Evolutionary conservation across 2,888 invertebrate species (phyloP), one percentile per base, ranked within the genome.

Genomic region (Luperina nickerlii): DNA sequence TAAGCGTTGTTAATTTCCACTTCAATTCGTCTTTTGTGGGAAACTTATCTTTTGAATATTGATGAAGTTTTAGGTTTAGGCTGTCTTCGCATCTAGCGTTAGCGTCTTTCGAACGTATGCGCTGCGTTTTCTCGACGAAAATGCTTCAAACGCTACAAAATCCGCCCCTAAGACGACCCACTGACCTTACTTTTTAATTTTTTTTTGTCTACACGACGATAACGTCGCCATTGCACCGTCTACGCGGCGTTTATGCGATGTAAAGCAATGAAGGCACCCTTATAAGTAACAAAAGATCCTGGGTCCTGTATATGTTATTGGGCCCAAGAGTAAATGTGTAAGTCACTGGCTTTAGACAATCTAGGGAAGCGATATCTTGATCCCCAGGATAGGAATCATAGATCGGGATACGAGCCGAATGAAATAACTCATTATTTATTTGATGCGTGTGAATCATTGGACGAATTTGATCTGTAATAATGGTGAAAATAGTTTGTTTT

Each of bases 1-100:
- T 20, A 42, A n/a, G 24, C 54, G 32, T 62, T 73, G 27, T 82
- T 60, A 9, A 32, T 76, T 82, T 76, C 27, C 83, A 83, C 32
- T 60, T 60, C 20, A 67, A 60, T 76, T 66, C 32, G 13, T 24
- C 57, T 66, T 83, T 79, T 76, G 51, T 83, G n/a, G 13, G 27
- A 54, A 65, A 38, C 27, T 38, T 38, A 38, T 82, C 45, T 32
- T 65, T 63, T 71, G 27, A 63, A 45, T 42, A 42, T 63, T 69
- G 62, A 62, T 81, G 54, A 80, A 69, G 27, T 15, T 79, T 57
- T 57, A 57, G 8, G 24, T 38, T 76, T 27, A 42, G 38, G 20
- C 24, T 42, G 11, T 24, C 18, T 62, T 63, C 5, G 27, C 13
- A 3, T 32, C 11, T 57, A 57, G 27, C 5, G 54, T 74, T 11